A percentile compares a stretch with the other conserved stretches of the same genome.
phyloP scores from a whole-genome alignment of 2,113 vertebrate species.

The Platycercus adscitus region DNA sequence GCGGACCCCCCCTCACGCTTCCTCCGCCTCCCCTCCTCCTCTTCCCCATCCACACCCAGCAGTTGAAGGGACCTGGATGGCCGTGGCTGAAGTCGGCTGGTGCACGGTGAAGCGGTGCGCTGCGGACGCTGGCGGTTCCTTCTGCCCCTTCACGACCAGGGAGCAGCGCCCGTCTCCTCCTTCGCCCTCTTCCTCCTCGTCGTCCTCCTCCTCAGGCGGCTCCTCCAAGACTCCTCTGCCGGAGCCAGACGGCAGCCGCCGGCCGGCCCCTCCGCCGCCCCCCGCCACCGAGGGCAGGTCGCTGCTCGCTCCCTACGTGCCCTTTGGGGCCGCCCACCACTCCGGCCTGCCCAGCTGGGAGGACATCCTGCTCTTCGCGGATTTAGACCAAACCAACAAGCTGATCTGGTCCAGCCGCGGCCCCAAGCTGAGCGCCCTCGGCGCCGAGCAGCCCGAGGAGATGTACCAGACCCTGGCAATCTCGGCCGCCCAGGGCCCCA shows the following conservation, averaged over 20 bases:
- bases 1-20: background rate
- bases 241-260: conserved; percentile 59
- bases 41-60: conserved; percentile 43
- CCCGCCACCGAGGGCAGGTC: conserved; percentile 54
- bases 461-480: conserved; percentile 97
- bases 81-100: conserved; percentile 94
- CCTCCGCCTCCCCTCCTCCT: background rate
- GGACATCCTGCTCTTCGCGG: conserved; percentile 92
- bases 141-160: conserved; percentile 80
- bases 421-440: conserved; percentile 85
- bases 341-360: conserved; percentile 81
- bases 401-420: conserved; percentile 88
- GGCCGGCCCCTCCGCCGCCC: conserved; percentile 4
- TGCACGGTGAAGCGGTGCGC: conserved; percentile 91
- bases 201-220: conserved; percentile 63
- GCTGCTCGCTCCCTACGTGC: conserved; percentile 75
- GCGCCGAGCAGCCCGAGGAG: conserved; percentile 80
- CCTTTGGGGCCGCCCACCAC: conserved; percentile 79
- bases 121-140: conserved; percentile 81
- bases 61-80: conserved; percentile 88
- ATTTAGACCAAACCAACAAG: conserved; percentile 92
- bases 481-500: conserved; percentile 85
- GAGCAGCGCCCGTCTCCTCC: conserved; percentile 74
- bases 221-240: conserved; percentile 57
- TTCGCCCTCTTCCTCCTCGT: conserved; percentile 74